A percentile compares a stretch with the other conserved stretches of the same genome.
Conservation (phyloP, 2,797 vertebrate genomes). For the Premnoplex brunnescens region DNA sequence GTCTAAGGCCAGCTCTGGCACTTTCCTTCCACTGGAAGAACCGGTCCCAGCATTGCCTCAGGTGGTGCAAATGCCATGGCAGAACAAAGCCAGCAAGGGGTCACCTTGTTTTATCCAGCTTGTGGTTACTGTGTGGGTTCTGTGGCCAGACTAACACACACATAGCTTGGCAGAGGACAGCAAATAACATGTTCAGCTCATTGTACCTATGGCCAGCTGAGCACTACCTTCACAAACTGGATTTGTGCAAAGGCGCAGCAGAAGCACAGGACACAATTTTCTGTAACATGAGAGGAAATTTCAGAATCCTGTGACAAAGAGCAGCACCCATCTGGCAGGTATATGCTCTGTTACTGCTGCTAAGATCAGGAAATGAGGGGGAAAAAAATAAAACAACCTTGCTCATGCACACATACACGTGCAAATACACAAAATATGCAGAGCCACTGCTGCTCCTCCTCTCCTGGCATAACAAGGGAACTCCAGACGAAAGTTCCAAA, state of each 20-base stretch:
- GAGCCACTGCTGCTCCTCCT: neutral
- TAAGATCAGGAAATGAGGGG: neutral
- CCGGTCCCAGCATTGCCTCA: neutral
- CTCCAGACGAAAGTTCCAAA: neutral
- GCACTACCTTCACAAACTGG: neutral
- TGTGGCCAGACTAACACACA: neutral
- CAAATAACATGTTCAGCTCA: fast-evolving
- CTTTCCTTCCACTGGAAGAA: neutral
- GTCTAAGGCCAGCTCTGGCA: neutral
- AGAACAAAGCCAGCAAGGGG: neutral
- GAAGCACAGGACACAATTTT: neutral
- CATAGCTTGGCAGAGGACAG: neutral
- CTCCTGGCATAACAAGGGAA: neutral
- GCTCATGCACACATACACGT: neutral
- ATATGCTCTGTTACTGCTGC: neutral
- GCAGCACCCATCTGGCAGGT: neutral
- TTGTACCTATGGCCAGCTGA: neutral
- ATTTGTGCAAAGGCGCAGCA: neutral
- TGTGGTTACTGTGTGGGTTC: neutral
- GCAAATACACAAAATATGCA: neutral
- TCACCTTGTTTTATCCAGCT: neutral
- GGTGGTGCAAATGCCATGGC: neutral
- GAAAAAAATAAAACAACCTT: neutral
- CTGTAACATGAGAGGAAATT: neutral
- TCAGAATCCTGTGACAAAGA: neutral